A percentile compares a stretch with the other conserved stretches of the same genome.
phyloP scores from a whole-genome alignment of 2,888 invertebrate species.

The Zygogramma bicolorata region DNA sequence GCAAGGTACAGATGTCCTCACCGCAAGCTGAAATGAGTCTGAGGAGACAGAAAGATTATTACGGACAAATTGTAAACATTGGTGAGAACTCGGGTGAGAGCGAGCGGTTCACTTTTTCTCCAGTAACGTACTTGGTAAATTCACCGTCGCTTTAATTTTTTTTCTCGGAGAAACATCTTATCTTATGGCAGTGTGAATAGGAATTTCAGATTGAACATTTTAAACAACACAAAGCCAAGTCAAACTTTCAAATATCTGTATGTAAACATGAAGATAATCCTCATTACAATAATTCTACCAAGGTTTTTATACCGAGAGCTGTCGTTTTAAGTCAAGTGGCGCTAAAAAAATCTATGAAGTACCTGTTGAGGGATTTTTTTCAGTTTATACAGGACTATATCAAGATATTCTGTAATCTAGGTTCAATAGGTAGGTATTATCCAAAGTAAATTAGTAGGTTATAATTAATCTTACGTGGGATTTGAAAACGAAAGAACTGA shows the following conservation, averaged over 20 bases:
- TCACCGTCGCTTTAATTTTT: not conserved
- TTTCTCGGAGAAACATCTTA: not conserved
- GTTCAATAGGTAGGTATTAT: no score
- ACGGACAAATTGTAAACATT: constrained; percentile 3
- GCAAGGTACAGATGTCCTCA: not conserved
- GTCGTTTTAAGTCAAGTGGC: not conserved
- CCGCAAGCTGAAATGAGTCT: not conserved
- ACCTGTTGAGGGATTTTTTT: no score
- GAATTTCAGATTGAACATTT: not conserved
- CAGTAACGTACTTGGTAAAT: not conserved
- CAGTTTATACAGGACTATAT: no score
- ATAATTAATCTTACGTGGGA: no score
- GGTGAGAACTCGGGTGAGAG: no score
- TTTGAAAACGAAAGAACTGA: no score
- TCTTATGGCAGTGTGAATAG: not conserved
- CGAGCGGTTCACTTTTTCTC: not conserved
- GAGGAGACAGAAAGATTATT: constrained; percentile 1
- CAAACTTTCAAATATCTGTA: not conserved
- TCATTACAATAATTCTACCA: not conserved
- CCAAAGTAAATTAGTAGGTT: no score
- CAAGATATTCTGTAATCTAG: no score
- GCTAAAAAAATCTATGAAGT: not conserved
- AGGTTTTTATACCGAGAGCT: not conserved
- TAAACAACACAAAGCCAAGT: not conserved
- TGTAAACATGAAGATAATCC: not conserved